Evolutionary conservation across 2,888 invertebrate species (phyloP), one percentile per base, ranked within the genome.

Genomic region (Tyria jacobaeae): DNA sequence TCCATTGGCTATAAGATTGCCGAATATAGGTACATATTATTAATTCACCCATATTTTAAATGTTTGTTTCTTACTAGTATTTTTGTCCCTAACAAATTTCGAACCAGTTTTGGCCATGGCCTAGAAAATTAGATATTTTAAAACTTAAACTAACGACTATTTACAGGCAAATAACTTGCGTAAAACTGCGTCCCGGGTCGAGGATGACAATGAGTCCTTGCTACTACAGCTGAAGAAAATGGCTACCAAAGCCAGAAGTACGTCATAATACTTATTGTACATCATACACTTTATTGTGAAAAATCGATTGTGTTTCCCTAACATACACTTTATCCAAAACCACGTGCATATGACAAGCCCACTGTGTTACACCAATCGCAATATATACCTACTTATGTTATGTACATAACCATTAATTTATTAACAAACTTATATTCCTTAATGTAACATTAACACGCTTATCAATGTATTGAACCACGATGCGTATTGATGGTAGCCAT

Each of bases 151-250:
- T 89, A 91, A 90, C 90, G 84, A 89, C 87, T 91, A 89, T 92
- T 93, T 96, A 89, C 96, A 97, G 97, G 97, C 96, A 88, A 96
- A 97, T 95, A 97, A 96, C 94, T 95, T 97, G 90, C 96, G 98
- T 92, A 97, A 97, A 95, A 98, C 97, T 94, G 96, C 98, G 86
- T 96, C 97, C 86, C 96, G 98, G 84, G 96, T 99, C 89, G 99
- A 99, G 94, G 98, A 98, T 90, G 99, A 99, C 95, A 99, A 99
- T 95, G 99, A 99, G 92, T 97, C 97, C 80, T 95, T 99, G 92
- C 96, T 97, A 92, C 96, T 97, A 95, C 99, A 99, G 95, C 96
- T 99, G 94, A 97, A 98, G 96, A 98, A 98, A 96, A 97, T 99
- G 96, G 97, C 98, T 94, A 96, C 96, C 91, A 96, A 96, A 94